Base-by-base conservation (phyloP, 2,888 invertebrate genomes). In the Junonia oenone region DNA sequence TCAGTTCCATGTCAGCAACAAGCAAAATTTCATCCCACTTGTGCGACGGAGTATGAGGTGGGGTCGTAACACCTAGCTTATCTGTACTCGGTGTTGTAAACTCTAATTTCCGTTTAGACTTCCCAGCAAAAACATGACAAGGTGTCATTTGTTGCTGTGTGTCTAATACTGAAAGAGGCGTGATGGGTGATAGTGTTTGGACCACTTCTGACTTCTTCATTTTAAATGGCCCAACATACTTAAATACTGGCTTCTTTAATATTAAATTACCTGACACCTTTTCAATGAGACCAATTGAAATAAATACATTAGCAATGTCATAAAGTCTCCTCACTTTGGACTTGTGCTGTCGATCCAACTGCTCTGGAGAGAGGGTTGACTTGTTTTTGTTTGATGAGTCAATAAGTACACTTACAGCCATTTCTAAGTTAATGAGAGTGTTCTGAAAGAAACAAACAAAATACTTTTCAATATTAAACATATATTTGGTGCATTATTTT, bases 261-360 rank as follows among this genome's bases (percentile, higher is more conserved):
- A 81, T 91, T 80, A 82, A 91, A 65, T 90, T 90, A 66, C 92
- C 91, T 56, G 92, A 91, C 58, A 94, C 92, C 78, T 94, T 95
- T 72, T 92, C 91, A 71, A 95, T 94, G 64, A 95, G 91, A 66
- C 93, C 92, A 75, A 95, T 92, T 59, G 94, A 94, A 63, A 94
- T 93, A 67, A 95, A 91, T 63, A 95, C 94, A 81, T 95, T 95
- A 57, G 95, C 95, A 68, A 95, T 95, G 76, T 95, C 95, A 79
- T 95, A 95, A 27, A 95, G 88, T 63, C 95, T 90, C 58, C 95
- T 91, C 59, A 94, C 93, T 88, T 94, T 94, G 27, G 94, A 94
- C 85, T 92, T 90, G 78, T 91, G 91, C 67, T 91, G 91, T 17
- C 91, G 89, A 62, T 90, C 91, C 61, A 81, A 78, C 66, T 89